A percentile compares a stretch with the other conserved stretches of the same genome.
These are phyloP conservation scores for Chymomyza costata DNA, from an alignment of 1,140 invertebrate species.

Conservation along the genomic window DNA sequence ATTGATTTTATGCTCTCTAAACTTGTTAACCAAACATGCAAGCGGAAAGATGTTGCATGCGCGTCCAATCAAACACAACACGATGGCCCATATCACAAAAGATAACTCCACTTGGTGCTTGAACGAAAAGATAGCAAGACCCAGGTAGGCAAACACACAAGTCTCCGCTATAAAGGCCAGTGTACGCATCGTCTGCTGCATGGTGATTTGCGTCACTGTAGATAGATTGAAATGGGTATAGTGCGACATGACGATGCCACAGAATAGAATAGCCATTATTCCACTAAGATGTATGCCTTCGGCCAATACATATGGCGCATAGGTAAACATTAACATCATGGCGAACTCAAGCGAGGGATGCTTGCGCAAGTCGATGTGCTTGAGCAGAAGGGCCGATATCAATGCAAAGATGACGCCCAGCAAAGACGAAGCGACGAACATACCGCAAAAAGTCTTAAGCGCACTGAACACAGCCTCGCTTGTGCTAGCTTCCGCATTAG, in stretches of 20 bases:
- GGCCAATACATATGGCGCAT: constrained; percentile 97
- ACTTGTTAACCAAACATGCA: constrained; percentile 94
- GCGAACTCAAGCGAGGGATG: constrained; percentile 99
- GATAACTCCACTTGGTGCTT: constrained; percentile 88
- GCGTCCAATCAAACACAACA: constrained; percentile 93
- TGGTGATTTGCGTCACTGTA: constrained; percentile 98
- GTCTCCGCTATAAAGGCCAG: constrained; percentile 98
- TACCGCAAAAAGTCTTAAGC: constrained; percentile 93
- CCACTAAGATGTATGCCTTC: constrained; percentile 88
- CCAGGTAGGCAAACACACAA: constrained; percentile 99
- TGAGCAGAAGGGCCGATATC: constrained; percentile 93
- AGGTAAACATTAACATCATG: constrained; percentile 98
- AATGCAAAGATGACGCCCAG: constrained; percentile 97
- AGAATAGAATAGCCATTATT: constrained; percentile 99
- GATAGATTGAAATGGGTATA: constrained; percentile 99
- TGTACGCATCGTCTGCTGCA: constrained; percentile 99
- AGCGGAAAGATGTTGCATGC: constrained; percentile 98
- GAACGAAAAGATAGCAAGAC: constrained; percentile 98
- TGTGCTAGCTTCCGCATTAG: constrained; percentile 75
- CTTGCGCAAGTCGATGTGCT: constrained; percentile 97
- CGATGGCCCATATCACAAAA: constrained; percentile 94
- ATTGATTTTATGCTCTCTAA: constrained; percentile 97
- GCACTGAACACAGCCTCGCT: constrained; percentile 93
- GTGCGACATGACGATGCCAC: constrained; percentile 99
- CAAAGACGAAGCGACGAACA: constrained; percentile 98